Conservation (phyloP, 2,797 vertebrate species). For the Anomalospiza imberbis region DNA sequence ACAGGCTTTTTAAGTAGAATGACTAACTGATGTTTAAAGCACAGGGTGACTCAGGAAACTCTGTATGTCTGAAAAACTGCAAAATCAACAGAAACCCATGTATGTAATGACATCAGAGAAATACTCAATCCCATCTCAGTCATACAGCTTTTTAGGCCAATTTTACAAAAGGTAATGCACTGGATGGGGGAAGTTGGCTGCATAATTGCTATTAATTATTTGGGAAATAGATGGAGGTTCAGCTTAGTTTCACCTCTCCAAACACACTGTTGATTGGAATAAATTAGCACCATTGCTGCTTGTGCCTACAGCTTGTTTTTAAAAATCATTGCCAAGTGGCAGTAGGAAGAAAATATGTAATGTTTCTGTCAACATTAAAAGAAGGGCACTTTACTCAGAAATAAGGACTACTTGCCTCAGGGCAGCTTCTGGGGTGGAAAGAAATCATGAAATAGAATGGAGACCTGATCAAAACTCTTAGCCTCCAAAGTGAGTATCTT, state of each 20-base stretch:
- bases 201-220: not conserved
- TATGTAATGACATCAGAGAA: not conserved
- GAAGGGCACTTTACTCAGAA: not conserved
- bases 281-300: not conserved
- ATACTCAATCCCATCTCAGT: not conserved
- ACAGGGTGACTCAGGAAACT: not conserved
- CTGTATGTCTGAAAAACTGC: not conserved
- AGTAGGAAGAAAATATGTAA: not conserved
- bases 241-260: not conserved
- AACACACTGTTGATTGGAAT: not conserved
- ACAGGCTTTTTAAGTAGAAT: not conserved
- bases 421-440: not conserved
- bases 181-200: not conserved
- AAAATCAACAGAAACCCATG: accelerated
- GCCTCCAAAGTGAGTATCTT: not conserved
- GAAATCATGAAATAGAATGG: not conserved
- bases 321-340: not conserved
- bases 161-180: not conserved
- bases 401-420: not conserved
- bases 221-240: not conserved
- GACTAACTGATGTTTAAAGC: not conserved
- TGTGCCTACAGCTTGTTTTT: not conserved
- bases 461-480: not conserved
- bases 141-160: not conserved
- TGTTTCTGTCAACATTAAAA: not conserved